Evolutionary conservation across 1,140 invertebrate genomes (phyloP).

Genomic region (Drosophila pseudoobscura): DNA sequence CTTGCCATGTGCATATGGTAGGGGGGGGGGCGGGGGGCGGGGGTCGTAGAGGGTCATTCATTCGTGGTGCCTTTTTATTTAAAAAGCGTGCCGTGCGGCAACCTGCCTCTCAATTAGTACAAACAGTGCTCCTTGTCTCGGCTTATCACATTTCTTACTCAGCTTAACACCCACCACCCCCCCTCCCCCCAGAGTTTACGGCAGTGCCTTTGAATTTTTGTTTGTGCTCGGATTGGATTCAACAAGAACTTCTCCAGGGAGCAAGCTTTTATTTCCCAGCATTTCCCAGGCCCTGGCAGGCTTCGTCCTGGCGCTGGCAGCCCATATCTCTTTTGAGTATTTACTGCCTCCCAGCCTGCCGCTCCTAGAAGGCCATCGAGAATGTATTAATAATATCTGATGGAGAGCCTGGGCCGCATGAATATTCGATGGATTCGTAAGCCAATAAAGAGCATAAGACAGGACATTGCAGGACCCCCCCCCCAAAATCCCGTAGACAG

Average conservation of each 20-base stretch:
- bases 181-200: conserved; percentile 32
- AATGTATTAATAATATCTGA: conserved; percentile 46
- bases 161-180: conserved; percentile 8
- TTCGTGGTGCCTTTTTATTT: conserved; percentile 56
- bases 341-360: too few relatives aligned
- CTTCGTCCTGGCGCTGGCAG: too few relatives aligned
- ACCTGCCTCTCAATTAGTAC: conserved; percentile 55
- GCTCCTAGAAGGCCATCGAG: conserved; percentile 22
- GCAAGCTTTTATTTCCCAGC: background rate
- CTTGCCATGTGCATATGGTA: conserved; percentile 41
- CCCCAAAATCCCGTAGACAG: too few relatives aligned
- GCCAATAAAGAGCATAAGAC: conserved; percentile 24
- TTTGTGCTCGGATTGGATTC: conserved; percentile 20
- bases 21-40: background rate
- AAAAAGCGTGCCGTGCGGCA: conserved; percentile 21
- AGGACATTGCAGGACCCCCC: background rate
- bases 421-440: conserved; percentile 30
- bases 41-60: conserved; percentile 5
- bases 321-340: too few relatives aligned
- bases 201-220: conserved; percentile 48
- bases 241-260: background rate
- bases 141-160: conserved; percentile 19
- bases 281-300: too few relatives aligned
- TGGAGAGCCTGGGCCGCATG: conserved; percentile 16
- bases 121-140: conserved; percentile 14